phyloP scores from a whole-genome alignment of 2,113 vertebrate genomes.

The Cyprinodon tularosa region DNA sequence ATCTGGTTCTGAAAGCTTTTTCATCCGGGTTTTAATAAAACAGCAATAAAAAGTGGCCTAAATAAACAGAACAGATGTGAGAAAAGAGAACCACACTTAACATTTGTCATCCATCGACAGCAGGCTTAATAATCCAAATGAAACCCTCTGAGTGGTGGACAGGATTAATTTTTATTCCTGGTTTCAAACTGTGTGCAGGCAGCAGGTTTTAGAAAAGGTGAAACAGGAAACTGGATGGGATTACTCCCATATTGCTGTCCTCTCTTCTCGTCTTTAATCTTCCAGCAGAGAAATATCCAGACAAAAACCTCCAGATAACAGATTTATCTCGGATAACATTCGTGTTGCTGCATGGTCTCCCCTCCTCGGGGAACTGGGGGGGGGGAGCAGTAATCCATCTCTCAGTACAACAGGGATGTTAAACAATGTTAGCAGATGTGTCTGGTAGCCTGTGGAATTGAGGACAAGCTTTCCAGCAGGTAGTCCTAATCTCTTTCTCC shows the following conservation, averaged over 20 bases:
- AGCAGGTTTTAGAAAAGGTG: slow-evolving; percentile 47
- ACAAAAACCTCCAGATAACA: slow-evolving; percentile 64
- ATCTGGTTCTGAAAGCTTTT: neutral
- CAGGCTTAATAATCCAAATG: slow-evolving; percentile 22
- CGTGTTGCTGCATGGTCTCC: slow-evolving; percentile 54
- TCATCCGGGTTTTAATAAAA: neutral
- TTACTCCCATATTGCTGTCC: slow-evolving; percentile 61
- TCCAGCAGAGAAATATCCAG: slow-evolving; percentile 58
- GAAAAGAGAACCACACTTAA: slow-evolving; percentile 33
- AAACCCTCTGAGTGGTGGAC: slow-evolving; percentile 24
- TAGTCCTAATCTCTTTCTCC: slow-evolving; percentile 61
- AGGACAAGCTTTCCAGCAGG: slow-evolving; percentile 73
- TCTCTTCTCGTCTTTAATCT: slow-evolving; percentile 65
- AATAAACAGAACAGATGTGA: slow-evolving; percentile 28
- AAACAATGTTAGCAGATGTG: slow-evolving; percentile 75
- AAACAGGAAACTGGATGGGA: slow-evolving; percentile 55
- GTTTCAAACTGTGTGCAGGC: slow-evolving; percentile 5
- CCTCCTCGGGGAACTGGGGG: slow-evolving; percentile 44
- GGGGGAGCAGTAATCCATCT: slow-evolving; percentile 62
- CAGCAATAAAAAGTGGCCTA: slow-evolving; percentile 19
- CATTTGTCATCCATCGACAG: slow-evolving; percentile 8
- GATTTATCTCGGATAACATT: slow-evolving; percentile 75
- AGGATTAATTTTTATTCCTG: slow-evolving; percentile 24
- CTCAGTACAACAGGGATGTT: slow-evolving; percentile 55
- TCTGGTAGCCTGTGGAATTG: slow-evolving; percentile 60